These are phyloP conservation scores for Scomberomorus guttatus DNA, from an alignment of 2,797 vertebrate species.

Conservation along the genomic window DNA sequence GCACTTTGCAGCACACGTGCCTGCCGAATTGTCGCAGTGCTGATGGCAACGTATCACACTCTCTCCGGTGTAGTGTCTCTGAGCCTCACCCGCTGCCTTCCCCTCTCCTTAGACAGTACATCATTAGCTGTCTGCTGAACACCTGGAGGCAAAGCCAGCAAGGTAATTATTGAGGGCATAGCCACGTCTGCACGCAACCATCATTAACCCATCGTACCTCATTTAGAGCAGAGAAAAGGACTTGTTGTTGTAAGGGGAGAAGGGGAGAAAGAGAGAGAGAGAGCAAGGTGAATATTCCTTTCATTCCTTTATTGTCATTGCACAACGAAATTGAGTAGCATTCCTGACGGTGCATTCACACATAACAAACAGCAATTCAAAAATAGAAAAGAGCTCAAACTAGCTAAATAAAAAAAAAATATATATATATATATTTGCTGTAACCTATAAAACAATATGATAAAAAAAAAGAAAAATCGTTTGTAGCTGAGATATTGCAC, in stretches of 20 bases:
- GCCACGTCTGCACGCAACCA: conserved; percentile 83
- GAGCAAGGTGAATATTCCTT: not conserved
- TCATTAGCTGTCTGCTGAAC: conserved; percentile 83
- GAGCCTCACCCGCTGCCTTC: conserved; percentile 47
- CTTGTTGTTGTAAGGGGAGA: conserved; percentile 69
- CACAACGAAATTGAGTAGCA: no score
- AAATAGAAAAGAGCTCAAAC: no score
- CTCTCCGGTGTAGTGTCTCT: conserved; percentile 1
- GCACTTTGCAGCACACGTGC: conserved; percentile 4
- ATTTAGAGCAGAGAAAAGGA: conserved; percentile 68
- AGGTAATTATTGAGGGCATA: conserved; percentile 80
- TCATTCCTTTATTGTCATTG: no score
- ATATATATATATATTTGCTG: no score
- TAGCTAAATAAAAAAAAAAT: no score
- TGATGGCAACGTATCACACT: conserved; percentile 37
- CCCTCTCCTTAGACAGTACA: conserved; percentile 67
- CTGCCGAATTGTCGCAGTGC: conserved; percentile 24
- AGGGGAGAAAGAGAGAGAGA: conserved; percentile 17
- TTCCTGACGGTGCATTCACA: no score
- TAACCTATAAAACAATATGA: no score
- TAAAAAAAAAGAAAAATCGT: no score
- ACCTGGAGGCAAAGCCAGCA: conserved; percentile 81
- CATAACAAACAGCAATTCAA: no score
- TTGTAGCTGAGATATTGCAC: no score
- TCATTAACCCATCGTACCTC: conserved; percentile 79